Base-by-base conservation (phyloP, 1,140 invertebrate species). In the Caenorhabditis briggsae region DNA sequence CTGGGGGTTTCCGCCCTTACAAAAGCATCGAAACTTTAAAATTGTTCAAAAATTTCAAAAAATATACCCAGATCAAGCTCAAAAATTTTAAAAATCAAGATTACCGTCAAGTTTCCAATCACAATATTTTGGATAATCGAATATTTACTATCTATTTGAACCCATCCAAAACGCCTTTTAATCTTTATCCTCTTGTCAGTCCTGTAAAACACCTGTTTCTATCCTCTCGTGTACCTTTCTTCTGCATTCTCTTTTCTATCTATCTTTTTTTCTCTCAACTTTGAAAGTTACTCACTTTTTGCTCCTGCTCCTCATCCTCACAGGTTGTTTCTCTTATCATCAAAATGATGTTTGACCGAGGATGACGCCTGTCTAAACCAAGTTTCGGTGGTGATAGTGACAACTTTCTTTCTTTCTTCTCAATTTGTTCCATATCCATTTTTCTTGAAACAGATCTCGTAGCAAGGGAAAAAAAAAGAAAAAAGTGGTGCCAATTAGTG, bases 401-500 rank as follows among this genome's bases (percentile, higher is more conserved):
- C 20, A 9, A 18, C 20, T 59, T 23, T 14, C 58, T 20, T 9
- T 14, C 11, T 23, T 59, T 59, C 20, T 59, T 20, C 8, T 58
- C 56, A n/a, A 58, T 58, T 20, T 20, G 9, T 11, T 53, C 20
- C n/a, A 58, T 58, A 18, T 58, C 1, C 16, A 9, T 53, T 53
- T 12, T 65, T 65, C 61, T 65, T 25, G 33, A 65, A 65, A 65
- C 33, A 20, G 61, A 65, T 65, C 61, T 65, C 2, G 12, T 41
- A 33, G 61, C 1, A 41, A 53, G n/a, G n/a, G 58, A 23, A 25
- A 65, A 65, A 74, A 74, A 74, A 74, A 46, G 41, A 74, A 74
- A 41, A 74, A 74, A 74, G 65, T 74, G 65, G 65, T 74, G 46
- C 65, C 65, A 74, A 74, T 74, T 74, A 74, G 65, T 74, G 65